Evolutionary conservation across 1,140 invertebrate species (phyloP), one percentile per base, ranked within the genome.

Genomic region (Drosophila bocki): DNA sequence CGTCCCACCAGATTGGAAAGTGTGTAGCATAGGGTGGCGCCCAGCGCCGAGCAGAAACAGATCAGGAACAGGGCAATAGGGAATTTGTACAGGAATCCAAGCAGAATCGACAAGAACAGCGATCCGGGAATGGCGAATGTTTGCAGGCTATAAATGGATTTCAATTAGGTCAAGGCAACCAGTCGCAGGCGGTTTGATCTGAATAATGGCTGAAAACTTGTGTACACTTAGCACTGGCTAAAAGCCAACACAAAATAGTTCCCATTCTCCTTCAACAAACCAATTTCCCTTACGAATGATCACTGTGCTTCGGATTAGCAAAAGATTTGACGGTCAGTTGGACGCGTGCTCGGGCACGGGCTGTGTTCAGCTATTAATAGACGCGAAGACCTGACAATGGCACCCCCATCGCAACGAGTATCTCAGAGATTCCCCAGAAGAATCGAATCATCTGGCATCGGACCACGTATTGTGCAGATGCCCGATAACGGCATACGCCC

Each of bases 81-180:
- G 93, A 99, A 99, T 68, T 97, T 97, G 92, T 99, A 99, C 3
- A 99, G 94, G 94, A 99, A 99, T 77, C 99, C 99, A 72, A 98
- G 98, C 29, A 99, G 94, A 80, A 99, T 99, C 69, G 98, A 99
- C 41, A 99, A 94, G 93, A 99, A 99, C 91, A 99, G 97, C 35
- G 99, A 99, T 78, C 99, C 99, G 79, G 99, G 99, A 94, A 99
- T 99, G 79, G 99, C 99, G 94, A 99, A 99, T 71, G 99, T 99
- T 95, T 99, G 99, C 80, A 99, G 95, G 94, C 98, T 99, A 93
- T 57, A 90, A 57, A 39, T 37, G 26, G 44, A 15, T 60, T 39
- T 42, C 8, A 74, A 70, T 44, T 67, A 19, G 58, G 78, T 90
- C 83, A 90, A 79, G 75, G 58, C 11, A 88, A 90, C 74, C 84